These are phyloP conservation scores for Nipponia nippon DNA, from an alignment of 2,113 vertebrate genomes.

Conservation along the genomic window DNA sequence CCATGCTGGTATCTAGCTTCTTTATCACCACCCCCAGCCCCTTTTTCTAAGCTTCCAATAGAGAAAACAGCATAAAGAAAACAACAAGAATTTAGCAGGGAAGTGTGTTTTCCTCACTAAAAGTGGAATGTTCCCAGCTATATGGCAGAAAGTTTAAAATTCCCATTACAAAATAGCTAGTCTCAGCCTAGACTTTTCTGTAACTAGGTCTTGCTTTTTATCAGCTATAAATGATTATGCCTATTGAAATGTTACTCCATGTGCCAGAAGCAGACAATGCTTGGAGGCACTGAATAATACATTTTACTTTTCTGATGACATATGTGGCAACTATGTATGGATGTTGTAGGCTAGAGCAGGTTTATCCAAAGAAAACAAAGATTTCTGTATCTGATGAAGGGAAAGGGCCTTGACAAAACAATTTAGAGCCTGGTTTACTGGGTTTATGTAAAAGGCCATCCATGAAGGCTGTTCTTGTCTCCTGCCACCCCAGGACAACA, in stretches of 20 bases:
- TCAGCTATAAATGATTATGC: not conserved
- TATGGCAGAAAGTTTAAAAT: not conserved
- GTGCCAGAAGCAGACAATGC: not conserved
- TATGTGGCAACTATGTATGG: not conserved
- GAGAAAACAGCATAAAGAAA: not conserved
- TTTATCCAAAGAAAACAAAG: not conserved
- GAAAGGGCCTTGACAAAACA: not conserved
- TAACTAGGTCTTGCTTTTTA: not conserved
- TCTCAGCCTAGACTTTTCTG: not conserved
- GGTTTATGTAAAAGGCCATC: not conserved
- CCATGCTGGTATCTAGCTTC: not conserved
- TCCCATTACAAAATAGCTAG: not conserved
- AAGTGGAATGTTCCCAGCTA: not conserved
- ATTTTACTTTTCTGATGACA: not conserved
- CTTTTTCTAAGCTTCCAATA: not conserved
- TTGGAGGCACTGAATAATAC: not conserved
- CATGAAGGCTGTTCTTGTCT: not conserved
- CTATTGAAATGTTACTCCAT: not conserved
- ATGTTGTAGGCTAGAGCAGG: not conserved
- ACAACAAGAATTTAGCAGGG: not conserved
- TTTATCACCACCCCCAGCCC: not conserved
- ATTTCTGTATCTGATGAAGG: not conserved
- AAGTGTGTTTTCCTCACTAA: not conserved
- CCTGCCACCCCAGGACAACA: not conserved
- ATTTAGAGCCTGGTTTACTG: not conserved